phyloP scores from a whole-genome alignment of 1,140 invertebrate genomes.

The Lanistes nyassanus region DNA sequence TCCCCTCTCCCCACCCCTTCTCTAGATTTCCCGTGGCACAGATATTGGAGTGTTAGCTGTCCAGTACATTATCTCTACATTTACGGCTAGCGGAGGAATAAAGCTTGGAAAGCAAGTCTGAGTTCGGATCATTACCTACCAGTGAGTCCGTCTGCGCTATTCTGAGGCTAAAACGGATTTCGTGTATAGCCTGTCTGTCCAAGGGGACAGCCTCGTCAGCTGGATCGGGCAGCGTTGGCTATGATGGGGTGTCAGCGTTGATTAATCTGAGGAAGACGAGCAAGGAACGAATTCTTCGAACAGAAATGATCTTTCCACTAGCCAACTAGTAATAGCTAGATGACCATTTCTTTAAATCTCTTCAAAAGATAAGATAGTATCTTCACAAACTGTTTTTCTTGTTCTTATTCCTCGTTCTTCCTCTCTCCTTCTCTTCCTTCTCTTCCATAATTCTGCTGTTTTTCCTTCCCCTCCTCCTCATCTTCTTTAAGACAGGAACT shows the following conservation, averaged over 20 bases:
- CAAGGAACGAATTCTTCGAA: not conserved
- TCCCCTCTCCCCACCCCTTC: too few relatives aligned
- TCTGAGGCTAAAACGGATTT: not conserved
- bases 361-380: not conserved
- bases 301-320: not conserved
- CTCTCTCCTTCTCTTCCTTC: not conserved
- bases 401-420: not conserved
- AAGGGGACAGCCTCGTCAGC: too few relatives aligned
- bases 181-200: not conserved
- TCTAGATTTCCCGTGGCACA: too few relatives aligned
- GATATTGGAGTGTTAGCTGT: too few relatives aligned
- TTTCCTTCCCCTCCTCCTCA: not conserved
- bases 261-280: too few relatives aligned
- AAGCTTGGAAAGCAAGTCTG: too few relatives aligned
- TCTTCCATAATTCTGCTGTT: not conserved
- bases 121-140: too few relatives aligned
- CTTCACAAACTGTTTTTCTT: not conserved
- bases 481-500: too few relatives aligned
- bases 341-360: not conserved
- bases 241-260: not conserved
- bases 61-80: too few relatives aligned
- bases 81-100: too few relatives aligned
- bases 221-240: not conserved
- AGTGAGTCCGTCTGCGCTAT: too few relatives aligned
- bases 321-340: not conserved